Conservation (phyloP, 92 coral and sea anemone genomes). For the Hydrozoanthus gracilis region DNA sequence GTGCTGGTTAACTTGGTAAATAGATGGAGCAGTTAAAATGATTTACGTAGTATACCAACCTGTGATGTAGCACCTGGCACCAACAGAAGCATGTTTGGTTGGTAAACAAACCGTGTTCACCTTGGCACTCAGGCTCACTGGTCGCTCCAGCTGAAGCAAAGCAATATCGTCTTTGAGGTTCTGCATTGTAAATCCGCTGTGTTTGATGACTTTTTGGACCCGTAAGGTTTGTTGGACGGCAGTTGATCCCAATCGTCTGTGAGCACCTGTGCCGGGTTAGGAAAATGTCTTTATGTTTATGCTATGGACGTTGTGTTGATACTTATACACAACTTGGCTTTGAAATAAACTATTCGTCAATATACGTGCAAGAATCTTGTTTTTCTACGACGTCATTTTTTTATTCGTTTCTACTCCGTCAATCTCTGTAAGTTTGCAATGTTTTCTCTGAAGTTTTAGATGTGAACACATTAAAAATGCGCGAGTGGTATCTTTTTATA, state of each 20-base stretch:
- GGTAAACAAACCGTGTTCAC: too few relatives aligned
- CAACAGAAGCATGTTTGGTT: too few relatives aligned
- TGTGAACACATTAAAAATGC: background rate
- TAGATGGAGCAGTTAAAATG: too few relatives aligned
- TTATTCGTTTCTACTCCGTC: background rate
- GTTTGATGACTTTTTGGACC: background rate
- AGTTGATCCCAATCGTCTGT: conserved; percentile 19
- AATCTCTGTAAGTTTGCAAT: background rate
- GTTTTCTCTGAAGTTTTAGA: background rate
- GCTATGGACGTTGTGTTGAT: background rate
- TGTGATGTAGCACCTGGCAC: too few relatives aligned
- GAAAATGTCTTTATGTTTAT: background rate
- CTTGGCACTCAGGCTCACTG: too few relatives aligned
- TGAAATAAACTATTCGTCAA: background rate
- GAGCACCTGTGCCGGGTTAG: conserved; percentile 39
- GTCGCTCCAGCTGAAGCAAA: too few relatives aligned
- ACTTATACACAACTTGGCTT: background rate
- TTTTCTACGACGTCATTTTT: background rate
- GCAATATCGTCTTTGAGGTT: too few relatives aligned
- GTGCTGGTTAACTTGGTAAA: too few relatives aligned
- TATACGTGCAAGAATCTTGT: background rate
- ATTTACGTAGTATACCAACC: too few relatives aligned
- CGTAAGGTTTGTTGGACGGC: conserved; percentile 20
- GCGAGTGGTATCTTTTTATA: background rate
- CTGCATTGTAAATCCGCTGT: background rate